Evolutionary conservation across 2,113 vertebrate species (phyloP).

Genomic region (Pachypanchax playfairii): DNA sequence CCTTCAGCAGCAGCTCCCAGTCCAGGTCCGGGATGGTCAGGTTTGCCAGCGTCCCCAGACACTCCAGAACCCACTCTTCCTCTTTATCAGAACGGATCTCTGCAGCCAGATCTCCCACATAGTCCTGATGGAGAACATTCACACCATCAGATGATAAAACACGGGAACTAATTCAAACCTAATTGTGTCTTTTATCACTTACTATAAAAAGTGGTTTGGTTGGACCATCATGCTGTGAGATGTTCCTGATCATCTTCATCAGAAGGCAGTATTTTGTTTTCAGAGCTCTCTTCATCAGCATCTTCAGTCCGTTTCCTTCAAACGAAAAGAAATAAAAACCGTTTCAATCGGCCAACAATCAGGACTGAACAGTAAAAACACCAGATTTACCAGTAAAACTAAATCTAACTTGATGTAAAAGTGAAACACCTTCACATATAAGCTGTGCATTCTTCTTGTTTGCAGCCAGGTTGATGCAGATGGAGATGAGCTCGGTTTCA

Average conservation of each 20-base stretch:
- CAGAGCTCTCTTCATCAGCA: constrained; percentile 95
- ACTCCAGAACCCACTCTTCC: constrained; percentile 93
- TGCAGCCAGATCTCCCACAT: constrained; percentile 93
- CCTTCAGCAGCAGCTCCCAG: constrained; percentile 95
- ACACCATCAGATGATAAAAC: not conserved
- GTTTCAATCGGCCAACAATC: too few species aligned
- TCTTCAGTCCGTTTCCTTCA: constrained; percentile 91
- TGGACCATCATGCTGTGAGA: constrained; percentile 93
- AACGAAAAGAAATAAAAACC: not conserved
- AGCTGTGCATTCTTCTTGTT: constrained; percentile 95
- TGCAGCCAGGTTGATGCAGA: constrained; percentile 96
- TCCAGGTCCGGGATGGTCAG: constrained; percentile 93
- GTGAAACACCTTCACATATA: constrained; percentile 90
- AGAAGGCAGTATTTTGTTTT: constrained; percentile 92
- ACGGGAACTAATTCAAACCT: not conserved
- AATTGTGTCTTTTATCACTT: constrained; percentile 50
- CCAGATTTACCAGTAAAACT: not conserved
- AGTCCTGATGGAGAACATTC: constrained; percentile 80
- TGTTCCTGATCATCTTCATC: constrained; percentile 98
- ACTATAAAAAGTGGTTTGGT: constrained; percentile 94
- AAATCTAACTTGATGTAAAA: not conserved
- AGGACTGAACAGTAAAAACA: not conserved
- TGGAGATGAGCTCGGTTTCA: constrained; percentile 91
- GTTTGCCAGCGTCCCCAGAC: constrained; percentile 94
- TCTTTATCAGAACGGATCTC: constrained; percentile 88